phyloP scores from a whole-genome alignment of 2,888 invertebrate genomes.

The Pollenia griseotomentosa region DNA sequence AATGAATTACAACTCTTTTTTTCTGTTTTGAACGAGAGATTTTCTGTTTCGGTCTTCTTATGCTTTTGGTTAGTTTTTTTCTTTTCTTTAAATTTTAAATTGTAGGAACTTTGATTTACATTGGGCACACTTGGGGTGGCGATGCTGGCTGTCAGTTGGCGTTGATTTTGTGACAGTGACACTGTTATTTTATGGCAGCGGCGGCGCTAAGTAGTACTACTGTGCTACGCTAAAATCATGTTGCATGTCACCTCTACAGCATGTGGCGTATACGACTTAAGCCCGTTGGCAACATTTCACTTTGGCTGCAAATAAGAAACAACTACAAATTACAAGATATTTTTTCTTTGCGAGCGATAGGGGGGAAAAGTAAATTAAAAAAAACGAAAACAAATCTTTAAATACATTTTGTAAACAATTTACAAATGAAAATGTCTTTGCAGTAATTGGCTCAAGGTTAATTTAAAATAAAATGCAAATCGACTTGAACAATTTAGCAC shows the following conservation, averaged over 20 bases:
- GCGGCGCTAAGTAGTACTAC: slow-evolving; percentile 69
- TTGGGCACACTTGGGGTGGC: slow-evolving; percentile 65
- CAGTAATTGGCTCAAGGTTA: slow-evolving; percentile 73
- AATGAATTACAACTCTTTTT: slow-evolving; percentile 55
- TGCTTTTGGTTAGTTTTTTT: not conserved
- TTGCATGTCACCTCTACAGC: slow-evolving; percentile 69
- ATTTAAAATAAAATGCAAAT: slow-evolving; percentile 64
- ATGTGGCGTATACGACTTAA: slow-evolving; percentile 54
- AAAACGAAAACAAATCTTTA: slow-evolving; percentile 35
- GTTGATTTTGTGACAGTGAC: slow-evolving; percentile 68
- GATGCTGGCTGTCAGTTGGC: slow-evolving; percentile 51
- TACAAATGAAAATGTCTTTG: slow-evolving; percentile 65
- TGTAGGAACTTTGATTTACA: slow-evolving; percentile 69
- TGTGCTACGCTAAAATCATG: slow-evolving; percentile 69
- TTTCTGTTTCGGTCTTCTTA: slow-evolving; percentile 2
- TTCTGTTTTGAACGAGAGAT: slow-evolving; percentile 36
- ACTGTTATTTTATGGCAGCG: slow-evolving; percentile 62
- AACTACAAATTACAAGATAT: slow-evolving; percentile 57
- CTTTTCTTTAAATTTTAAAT: slow-evolving; percentile 58
- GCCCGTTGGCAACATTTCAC: slow-evolving; percentile 67
- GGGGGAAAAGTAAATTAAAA: slow-evolving; percentile 18
- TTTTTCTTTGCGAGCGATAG: slow-evolving; percentile 1
- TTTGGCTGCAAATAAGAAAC: slow-evolving; percentile 63
- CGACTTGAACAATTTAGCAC: slow-evolving; percentile 67
- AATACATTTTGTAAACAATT: slow-evolving; percentile 43